phyloP scores from a whole-genome alignment of 1,140 invertebrate genomes.

The Coelopa frigida region DNA sequence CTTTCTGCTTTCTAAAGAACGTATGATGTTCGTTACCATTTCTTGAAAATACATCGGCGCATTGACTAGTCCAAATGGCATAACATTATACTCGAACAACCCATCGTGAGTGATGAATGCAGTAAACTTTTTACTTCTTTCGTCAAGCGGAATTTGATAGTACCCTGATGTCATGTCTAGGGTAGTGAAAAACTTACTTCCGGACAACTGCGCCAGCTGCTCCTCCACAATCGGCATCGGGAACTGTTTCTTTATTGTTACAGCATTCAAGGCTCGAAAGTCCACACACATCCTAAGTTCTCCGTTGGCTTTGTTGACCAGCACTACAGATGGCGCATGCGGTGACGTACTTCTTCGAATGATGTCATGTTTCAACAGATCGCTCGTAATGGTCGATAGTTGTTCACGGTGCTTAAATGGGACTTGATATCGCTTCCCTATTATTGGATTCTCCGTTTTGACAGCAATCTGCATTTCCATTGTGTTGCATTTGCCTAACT shows the following conservation, averaged over 20 bases:
- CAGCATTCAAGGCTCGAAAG: slow-evolving; percentile 4
- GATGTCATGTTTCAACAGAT: slow-evolving; percentile 34
- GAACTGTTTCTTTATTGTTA: neutral
- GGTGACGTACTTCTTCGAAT: slow-evolving; percentile 28
- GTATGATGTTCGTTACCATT: slow-evolving; percentile 40
- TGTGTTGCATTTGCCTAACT: slow-evolving; percentile 6
- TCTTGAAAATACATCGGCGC: slow-evolving; percentile 29
- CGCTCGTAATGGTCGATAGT: slow-evolving; percentile 12
- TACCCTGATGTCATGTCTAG: slow-evolving; percentile 5
- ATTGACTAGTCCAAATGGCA: slow-evolving; percentile 48
- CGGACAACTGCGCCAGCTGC: neutral
- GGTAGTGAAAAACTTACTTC: slow-evolving; percentile 1
- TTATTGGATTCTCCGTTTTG: slow-evolving; percentile 11
- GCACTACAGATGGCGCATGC: slow-evolving; percentile 37
- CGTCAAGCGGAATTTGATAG: slow-evolving; percentile 4
- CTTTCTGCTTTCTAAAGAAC: neutral
- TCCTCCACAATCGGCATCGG: slow-evolving; percentile 6
- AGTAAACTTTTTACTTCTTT: slow-evolving; percentile 8
- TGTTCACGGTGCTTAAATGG: slow-evolving; percentile 10
- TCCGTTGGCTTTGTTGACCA: slow-evolving; percentile 47
- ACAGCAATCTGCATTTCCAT: slow-evolving; percentile 4
- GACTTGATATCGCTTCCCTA: slow-evolving; percentile 16
- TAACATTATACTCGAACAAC: slow-evolving; percentile 30
- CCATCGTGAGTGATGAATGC: slow-evolving; percentile 22
- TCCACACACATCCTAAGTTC: slow-evolving; percentile 8